Base-by-base conservation (phyloP, 2,888 invertebrate genomes). In the Dascillus cervinus region DNA sequence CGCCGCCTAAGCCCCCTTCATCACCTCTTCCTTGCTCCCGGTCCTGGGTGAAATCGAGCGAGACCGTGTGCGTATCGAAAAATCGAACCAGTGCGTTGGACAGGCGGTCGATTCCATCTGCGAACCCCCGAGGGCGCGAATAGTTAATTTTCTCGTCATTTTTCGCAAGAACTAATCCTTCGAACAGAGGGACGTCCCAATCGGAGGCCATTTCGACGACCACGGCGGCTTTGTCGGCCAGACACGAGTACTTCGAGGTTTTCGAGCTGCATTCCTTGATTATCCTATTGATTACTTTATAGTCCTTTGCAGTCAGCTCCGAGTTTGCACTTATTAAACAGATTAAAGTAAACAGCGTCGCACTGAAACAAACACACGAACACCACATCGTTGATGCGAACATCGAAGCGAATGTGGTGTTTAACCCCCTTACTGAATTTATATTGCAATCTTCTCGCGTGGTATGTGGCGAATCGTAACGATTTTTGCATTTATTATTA, bases 21-120 rank as follows among this genome's bases (percentile, higher is more conserved):
- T 26, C 26, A 13, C 34, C 36, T 12, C 41, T 44, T 3, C 36
- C 39, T 12, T 21, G 12, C 15, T 22, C 29, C 22, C 22, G 32
- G 17, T 9, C 32, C 29, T 27, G 11, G 8, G 26, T 30, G 3
- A 38, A 32, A 21, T 31, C 78, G 59, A 81, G 66, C 31, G 73
- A 73, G 27, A 82, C 61, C 19, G 75, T 71, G 60, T 82, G 79
- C 2, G 79, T 73, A 44, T 73, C 71, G 53, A 79, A 64, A 42
- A 82, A 69, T 44, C 73, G 73, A 54, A 73, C 71, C 43, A 77
- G 66, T 48, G 75, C 69, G 32, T 60, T 62, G 28, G 65, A 65
- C 41, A 77, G 58, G 58, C 72, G 65, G 9, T 44, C 32, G 5
- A 52, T 37, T 20, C 50, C 53, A 4, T 43, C 38, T 11, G 41